Evolutionary conservation across 2,888 invertebrate species (phyloP), one percentile per base, ranked within the genome.

Genomic region (Phania funesta): DNA sequence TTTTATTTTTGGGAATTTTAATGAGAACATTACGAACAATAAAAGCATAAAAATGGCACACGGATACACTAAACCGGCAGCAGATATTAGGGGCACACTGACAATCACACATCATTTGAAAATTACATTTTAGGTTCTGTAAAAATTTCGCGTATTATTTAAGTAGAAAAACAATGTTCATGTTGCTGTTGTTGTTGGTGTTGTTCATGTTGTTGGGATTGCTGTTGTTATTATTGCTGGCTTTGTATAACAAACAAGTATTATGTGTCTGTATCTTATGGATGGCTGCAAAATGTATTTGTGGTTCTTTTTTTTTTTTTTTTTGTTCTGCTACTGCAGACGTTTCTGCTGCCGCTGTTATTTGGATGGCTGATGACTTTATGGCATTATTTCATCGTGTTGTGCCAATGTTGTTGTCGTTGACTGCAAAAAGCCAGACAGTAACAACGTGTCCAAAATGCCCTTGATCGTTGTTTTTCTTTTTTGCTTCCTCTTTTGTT

Each of bases 391-490:
- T 67, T 67, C 41, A 44, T 20, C 29, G 50, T 67, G 60, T 76
- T 68, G 67, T 76, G 76, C 44, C 22, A 76, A 29, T 16, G 38
- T 46, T 78, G 24, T 52, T 54, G 64, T 52, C 75, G 75, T 70
- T 76, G 73, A 56, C 84, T 50, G 22, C 76, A 83, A 74, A 68
- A 70, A 70, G 78, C 70, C 78, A 78, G 81, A 56, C 82, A 29
- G 13, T 81, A 80, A 60, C 80, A 76, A 86, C 88, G 86, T 87
- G 85, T 86, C 86, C 88, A 87, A 88, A 85, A 84, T 88, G 88
- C 88, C 88, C 88, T 88, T 88, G 88, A 88, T 89, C 86, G 83
- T 85, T 78, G 84, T 86, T 84, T 80, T 85, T 87, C 84, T 22
- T 70, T 77, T 83, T 67, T 71, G 74, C 50, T 64, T 67, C 24